Conservation (phyloP, 1,140 invertebrate genomes). For the Cherax destructor region DNA sequence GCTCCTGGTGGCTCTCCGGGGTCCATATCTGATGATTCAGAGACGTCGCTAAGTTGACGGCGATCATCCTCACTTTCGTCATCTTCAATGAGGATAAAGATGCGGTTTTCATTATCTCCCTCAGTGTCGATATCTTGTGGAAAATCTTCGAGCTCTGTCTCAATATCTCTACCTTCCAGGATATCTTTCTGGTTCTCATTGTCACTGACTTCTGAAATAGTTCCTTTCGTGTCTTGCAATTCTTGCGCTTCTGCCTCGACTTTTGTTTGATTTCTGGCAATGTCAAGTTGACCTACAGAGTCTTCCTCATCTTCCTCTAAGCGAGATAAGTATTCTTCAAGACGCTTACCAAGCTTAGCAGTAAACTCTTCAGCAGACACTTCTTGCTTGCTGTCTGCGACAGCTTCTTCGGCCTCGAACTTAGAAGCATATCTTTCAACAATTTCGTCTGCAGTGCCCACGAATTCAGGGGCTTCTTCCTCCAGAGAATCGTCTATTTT, state of each 20-base stretch:
- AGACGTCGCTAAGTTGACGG: constrained; percentile 6
- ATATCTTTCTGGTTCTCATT: background rate
- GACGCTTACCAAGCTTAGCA: constrained; percentile 43
- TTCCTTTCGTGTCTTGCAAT: background rate
- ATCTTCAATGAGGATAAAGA: constrained; percentile 48
- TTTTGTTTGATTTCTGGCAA: background rate
- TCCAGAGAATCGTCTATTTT: background rate
- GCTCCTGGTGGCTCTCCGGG: background rate
- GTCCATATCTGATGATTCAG: constrained; percentile 13
- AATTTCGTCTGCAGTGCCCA: constrained; percentile 58
- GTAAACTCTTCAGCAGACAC: constrained; percentile 48
- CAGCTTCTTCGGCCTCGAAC: constrained; percentile 37
- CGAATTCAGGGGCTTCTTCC: constrained; percentile 45
- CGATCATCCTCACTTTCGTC: constrained; percentile 48
- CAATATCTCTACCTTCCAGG: constrained; percentile 18
- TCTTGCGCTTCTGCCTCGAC: background rate
- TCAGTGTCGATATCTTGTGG: constrained; percentile 5
- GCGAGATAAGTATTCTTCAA: constrained; percentile 49
- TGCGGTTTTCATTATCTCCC: constrained; percentile 25
- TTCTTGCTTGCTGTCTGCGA: background rate
- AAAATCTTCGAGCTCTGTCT: constrained; percentile 23
- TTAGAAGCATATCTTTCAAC: constrained; percentile 53
- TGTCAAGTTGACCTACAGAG: background rate
- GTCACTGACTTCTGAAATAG: background rate
- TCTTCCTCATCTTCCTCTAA: constrained; percentile 55